Base-by-base conservation (phyloP, 2,113 vertebrate genomes). In the Tychaedon coryphoeus region DNA sequence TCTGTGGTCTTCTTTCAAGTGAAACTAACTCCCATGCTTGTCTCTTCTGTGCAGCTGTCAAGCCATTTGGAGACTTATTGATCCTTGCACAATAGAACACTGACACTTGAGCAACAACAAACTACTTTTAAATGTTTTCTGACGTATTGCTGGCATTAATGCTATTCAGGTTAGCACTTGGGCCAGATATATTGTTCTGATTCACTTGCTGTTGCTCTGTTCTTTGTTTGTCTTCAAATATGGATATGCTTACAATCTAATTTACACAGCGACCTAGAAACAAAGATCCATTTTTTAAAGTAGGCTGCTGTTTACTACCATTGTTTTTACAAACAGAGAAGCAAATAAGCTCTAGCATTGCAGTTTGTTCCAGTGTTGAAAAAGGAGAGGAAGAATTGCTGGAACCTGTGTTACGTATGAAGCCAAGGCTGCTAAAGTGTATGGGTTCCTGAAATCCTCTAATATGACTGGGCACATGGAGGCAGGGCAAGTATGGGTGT, bases 1-100 rank as follows among this genome's bases (percentile, higher is more conserved):
- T 91, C 81, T 85, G 70, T 91, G 57, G 57, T 94, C 24, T 3
- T 94, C 88, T 90, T 94, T 92, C 83, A 88, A 88, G 82, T 86
- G 79, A 92, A 92, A 83, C 74, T 73, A 74, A 93, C 79, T 86
- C 91, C 75, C 22, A 36, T 92, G 60, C 43, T 95, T 84, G 85
- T 93, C 79, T 74, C 43, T 70, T 93, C 79, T 95, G 58, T 51
- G 88, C 1, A 22, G 51, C 56, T 94, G 83, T 91, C 86, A 86
- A 83, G 43, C n/a, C 0, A 0, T 80, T 94, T 77, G 57, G 29
- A 77, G 51, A 62, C 19, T 54, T 95, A 94, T 67, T 91, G 88
- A 96, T 93, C 51, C 43, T 77, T 0, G 0, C 58, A 70, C 76
- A 71, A 77, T 18, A 86, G 29, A 83, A 74, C 57, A 79, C 47